Conservation (phyloP, 2,888 invertebrate species). For the Cordilura impudica region DNA sequence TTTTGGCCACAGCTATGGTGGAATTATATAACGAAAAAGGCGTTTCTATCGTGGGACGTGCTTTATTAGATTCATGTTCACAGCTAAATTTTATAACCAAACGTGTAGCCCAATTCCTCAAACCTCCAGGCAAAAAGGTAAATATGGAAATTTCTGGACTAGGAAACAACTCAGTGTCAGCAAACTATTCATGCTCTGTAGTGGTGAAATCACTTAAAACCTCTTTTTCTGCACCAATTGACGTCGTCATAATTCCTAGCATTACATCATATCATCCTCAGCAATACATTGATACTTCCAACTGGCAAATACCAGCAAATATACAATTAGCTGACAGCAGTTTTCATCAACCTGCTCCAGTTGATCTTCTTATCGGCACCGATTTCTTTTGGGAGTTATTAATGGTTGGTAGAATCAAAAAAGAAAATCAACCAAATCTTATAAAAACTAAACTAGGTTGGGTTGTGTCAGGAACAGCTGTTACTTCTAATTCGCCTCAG, state of each 20-base stretch:
- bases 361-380: background rate
- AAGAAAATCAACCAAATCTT: background rate
- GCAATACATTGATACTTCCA: background rate
- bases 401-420: background rate
- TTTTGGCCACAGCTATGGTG: conserved; percentile 10
- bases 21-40: background rate
- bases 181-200: background rate
- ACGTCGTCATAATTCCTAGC: background rate
- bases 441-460: conserved; percentile 10
- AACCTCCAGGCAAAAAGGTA: background rate
- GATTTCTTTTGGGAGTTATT: conserved; percentile 3
- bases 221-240: background rate
- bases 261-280: conserved; percentile 9
- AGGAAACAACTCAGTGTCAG: background rate
- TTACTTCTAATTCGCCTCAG: background rate
- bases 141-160: conserved; percentile 3
- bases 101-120: conserved; percentile 10
- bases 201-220: background rate
- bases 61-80: conserved; percentile 37
- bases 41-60: background rate
- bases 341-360: background rate
- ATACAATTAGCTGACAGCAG: conserved; percentile 8
- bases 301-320: conserved; percentile 10
- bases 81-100: conserved; percentile 29
- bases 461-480: conserved; percentile 6